phyloP scores from a whole-genome alignment of 2,113 vertebrate genomes.

The Erythrocercus mccallii region DNA sequence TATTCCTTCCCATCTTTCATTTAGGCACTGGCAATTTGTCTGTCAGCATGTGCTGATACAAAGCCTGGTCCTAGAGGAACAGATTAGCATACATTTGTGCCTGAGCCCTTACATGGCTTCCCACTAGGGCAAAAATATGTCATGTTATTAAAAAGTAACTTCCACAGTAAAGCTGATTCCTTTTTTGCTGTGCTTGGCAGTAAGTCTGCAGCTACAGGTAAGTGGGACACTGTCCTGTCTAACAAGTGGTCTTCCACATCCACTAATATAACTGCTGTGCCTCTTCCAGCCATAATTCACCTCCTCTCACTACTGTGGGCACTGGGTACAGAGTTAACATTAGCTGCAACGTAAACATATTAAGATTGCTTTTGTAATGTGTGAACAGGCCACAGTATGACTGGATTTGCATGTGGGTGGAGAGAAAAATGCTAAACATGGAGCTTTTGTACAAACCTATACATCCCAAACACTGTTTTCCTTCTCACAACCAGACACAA shows the following conservation, averaged over 20 bases:
- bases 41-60: not conserved
- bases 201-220: not conserved
- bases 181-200: not conserved
- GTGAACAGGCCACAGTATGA: not conserved
- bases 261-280: not conserved
- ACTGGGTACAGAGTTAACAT: not conserved
- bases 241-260: not conserved
- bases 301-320: rapidly evolving
- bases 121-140: not conserved
- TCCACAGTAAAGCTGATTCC: not conserved
- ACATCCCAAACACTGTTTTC: not conserved
- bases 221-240: not conserved
- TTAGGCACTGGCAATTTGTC: not conserved
- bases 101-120: not conserved
- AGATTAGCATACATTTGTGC: not conserved
- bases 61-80: not conserved
- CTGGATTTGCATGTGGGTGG: not conserved
- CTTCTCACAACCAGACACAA: not conserved
- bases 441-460: not conserved
- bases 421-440: not conserved
- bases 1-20: not conserved
- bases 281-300: not conserved
- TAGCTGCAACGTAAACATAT: not conserved
- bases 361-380: not conserved
- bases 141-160: not conserved